Conservation (phyloP, 2,797 vertebrate species). For the Ctenopoma multispine region DNA sequence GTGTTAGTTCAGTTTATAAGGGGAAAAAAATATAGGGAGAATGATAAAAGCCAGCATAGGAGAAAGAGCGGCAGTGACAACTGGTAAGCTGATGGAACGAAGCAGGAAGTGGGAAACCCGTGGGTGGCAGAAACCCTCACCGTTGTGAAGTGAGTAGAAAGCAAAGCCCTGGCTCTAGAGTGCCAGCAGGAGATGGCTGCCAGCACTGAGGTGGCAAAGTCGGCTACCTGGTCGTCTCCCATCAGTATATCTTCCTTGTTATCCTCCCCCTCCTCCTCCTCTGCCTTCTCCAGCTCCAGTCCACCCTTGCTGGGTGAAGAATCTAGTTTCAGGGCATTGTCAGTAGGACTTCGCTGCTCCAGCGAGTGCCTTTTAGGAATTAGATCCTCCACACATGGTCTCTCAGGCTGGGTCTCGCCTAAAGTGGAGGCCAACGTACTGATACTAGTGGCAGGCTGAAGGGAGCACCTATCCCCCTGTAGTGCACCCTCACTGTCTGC, state of each 20-base stretch:
- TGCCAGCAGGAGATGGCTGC: slow-evolving; percentile 95
- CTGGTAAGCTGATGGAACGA: slow-evolving; percentile 44
- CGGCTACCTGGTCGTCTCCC: slow-evolving; percentile 93
- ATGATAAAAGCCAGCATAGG: slow-evolving; percentile 38
- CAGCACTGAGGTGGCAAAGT: slow-evolving; percentile 90
- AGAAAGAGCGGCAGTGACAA: slow-evolving; percentile 46
- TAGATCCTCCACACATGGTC: slow-evolving; percentile 70
- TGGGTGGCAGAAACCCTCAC: slow-evolving; percentile 89
- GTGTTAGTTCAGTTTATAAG: slow-evolving; percentile 61
- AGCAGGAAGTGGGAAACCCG: slow-evolving; percentile 68
- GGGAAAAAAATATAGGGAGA: background rate
- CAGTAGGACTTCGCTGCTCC: slow-evolving; percentile 78
- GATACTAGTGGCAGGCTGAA: slow-evolving; percentile 77
- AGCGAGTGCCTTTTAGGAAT: slow-evolving; percentile 73
- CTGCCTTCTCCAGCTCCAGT: slow-evolving; percentile 60
- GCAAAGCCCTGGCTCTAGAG: slow-evolving; percentile 94
- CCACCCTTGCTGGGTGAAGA: slow-evolving; percentile 67
- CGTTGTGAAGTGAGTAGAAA: slow-evolving; percentile 93
- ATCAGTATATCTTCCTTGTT: slow-evolving; percentile 89
- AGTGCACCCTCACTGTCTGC: slow-evolving; percentile 88
- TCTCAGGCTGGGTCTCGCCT: slow-evolving; percentile 67
- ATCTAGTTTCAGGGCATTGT: slow-evolving; percentile 71
- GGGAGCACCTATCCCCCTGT: slow-evolving; percentile 79
- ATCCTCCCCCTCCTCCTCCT: slow-evolving; percentile 77
- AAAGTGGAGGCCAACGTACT: slow-evolving; percentile 70